Evolutionary conservation across 2,113 vertebrate species (phyloP), one percentile per base, ranked within the genome.

Genomic region (Gadus macrocephalus): DNA sequence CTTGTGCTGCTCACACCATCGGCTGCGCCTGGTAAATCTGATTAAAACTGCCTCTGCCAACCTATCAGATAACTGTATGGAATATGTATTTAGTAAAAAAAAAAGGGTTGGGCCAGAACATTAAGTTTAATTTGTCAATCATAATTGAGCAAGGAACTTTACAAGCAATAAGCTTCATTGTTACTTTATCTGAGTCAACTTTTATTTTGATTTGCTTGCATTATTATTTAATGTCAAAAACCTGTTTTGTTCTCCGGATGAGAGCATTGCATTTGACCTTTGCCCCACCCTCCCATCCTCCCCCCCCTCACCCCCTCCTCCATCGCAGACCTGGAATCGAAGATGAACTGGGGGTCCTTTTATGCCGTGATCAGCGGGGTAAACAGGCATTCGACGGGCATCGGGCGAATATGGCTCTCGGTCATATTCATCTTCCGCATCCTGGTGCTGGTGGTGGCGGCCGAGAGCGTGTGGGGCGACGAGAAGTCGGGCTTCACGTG

Each of bases 401-500:
- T 99, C 0, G 96, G 97, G 31, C 95, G 97, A 68, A 92, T 99
- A 60, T 99, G 97, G 97, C 93, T 99, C 28, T 99, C 97, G 0
- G 97, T 99, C 88, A 96, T 99, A 88, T 99, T 98, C 90, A 96
- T 99, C 86, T 99, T 99, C 89, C 91, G 97, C 27, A 98, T 99
- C 75, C 90, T 99, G 93, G 96, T 99, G 81, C 88, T 99, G 80
- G 97, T 99, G 76, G 97, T 99, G 58, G 96, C 97, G 0, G 97
- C 97, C 0, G 97, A 99, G 84, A 98, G 95, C 0, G 97, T 98
- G 25, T 99, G 97, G 97, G 97, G 96, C 0, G 97, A 98, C 0
- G 97, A 99, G 88, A 98, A 98, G 83, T 91, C 96, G 0, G 91
- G 94, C 64, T 99, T 99, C 86, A 95, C 91, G 83, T 99, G 97